Percentiles rank a stretch among this genome's conserved stretches.
phyloP scores from a whole-genome alignment of 2,113 vertebrate species.

The Pygoscelis antarcticus region DNA sequence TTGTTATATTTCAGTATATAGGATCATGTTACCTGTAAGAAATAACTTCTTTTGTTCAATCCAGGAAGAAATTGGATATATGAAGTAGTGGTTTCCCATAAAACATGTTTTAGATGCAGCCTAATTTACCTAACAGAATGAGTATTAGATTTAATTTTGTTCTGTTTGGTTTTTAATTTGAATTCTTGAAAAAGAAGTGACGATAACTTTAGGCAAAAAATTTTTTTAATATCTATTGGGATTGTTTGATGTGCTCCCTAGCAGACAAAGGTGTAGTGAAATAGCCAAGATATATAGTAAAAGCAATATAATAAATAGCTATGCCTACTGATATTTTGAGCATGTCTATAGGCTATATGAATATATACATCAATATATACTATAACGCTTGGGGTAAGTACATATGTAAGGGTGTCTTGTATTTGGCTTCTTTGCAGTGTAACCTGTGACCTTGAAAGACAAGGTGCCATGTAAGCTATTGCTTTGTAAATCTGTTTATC shows the following conservation, averaged over 20 bases:
- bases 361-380: not conserved
- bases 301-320: not conserved
- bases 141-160: not conserved
- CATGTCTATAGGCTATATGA: not conserved
- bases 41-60: not conserved
- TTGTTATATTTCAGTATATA: not conserved
- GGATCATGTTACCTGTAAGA: not conserved
- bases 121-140: not conserved
- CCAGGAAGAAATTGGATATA: not conserved
- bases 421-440: not conserved
- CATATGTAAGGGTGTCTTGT: not conserved
- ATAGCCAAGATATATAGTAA: not conserved
- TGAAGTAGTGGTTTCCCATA: not conserved
- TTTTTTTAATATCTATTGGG: fast-evolving
- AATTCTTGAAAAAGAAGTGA: not conserved
- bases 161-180: not conserved
- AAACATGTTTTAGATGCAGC: not conserved
- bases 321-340: not conserved
- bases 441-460: conserved; percentile 33
- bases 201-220: not conserved
- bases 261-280: not conserved
- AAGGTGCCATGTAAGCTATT: not conserved
- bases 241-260: not conserved
- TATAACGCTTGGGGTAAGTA: fast-evolving
- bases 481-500: conserved; percentile 57